Base-by-base conservation (phyloP, 1,140 invertebrate species). In the Conus ventricosus region DNA sequence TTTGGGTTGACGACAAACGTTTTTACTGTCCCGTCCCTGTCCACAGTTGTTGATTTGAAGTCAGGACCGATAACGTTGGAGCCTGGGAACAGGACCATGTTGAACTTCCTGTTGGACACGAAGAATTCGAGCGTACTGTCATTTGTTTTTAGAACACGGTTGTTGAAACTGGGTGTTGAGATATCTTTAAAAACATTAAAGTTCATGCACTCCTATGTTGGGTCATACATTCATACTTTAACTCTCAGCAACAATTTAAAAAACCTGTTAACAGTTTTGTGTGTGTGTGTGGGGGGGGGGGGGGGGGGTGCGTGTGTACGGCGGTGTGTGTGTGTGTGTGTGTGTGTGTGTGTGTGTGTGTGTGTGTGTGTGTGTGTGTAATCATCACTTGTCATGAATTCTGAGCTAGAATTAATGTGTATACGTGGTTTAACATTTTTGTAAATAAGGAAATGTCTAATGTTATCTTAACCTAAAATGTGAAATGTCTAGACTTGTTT, bases 1-100 rank as follows among this genome's bases (percentile, higher is more conserved):
- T 81, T 81, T 81, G 80, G 51, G 51, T 81, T 23, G 23, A 81
- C 51, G 20, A 54, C 11, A 81, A 81, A 81, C 13, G 80, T 13
- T 51, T 81, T 51, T 20, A 5, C 20, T 54, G 7, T 81, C 15
- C 80, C 51, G 15, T 81, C 39, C 13, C 51, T 7, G 23, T 54
- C 80, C 7, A 81, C 80, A 13, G 51, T 81, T 23, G 4, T 23
- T 55, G 80, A 51, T 54, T 23, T 55, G 51, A 81, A 81, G 51
- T 81, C 15, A 5, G 80, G 51, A 81, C 51, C 51, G 27, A 81
- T 13, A 23, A 54, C 80, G 7, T 13, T 53, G 39, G 51, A 15
- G 17, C 80, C 80, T 81, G 80, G 39, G 39, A 51, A 54, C 39
- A 81, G 80, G 15, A 81, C 51, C 80, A 81, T 27, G 80, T 54